These are phyloP conservation scores for Cirrhinus molitorella DNA, from an alignment of 2,797 vertebrate species.

Conservation along the genomic window DNA sequence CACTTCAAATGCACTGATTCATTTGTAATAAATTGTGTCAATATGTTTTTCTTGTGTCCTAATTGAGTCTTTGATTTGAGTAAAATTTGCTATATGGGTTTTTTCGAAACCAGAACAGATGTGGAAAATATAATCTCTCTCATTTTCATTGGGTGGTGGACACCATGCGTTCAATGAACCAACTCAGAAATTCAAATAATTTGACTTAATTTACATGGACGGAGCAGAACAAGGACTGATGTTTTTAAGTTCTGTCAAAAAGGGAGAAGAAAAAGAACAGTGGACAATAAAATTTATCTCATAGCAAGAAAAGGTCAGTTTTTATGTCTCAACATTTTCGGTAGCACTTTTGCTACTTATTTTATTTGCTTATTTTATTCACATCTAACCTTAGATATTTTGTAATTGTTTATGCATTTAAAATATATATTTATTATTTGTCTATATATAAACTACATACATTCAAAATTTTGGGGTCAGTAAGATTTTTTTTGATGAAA, in stretches of 20 bases:
- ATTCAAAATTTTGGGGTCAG: background rate
- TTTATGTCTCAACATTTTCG: background rate
- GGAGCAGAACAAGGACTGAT: background rate
- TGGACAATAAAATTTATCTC: background rate
- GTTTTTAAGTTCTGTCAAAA: background rate
- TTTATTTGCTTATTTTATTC: background rate
- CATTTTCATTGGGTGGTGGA: slow-evolving; percentile 37
- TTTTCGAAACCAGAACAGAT: slow-evolving; percentile 17
- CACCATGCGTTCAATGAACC: slow-evolving; percentile 14
- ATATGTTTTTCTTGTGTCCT: background rate
- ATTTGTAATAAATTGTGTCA: slow-evolving; percentile 35
- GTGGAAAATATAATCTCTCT: background rate
- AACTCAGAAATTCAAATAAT: slow-evolving; percentile 47
- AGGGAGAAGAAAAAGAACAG: background rate
- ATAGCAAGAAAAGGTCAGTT: slow-evolving; percentile 39
- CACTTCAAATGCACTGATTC: slow-evolving; percentile 33
- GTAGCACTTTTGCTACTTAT: background rate
- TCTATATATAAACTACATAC: background rate
- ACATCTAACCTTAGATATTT: background rate
- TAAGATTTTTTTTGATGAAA: background rate
- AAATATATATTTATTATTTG: background rate
- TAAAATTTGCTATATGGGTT: slow-evolving; percentile 42
- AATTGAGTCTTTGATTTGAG: slow-evolving; percentile 29
- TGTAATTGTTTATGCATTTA: background rate
- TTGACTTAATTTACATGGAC: slow-evolving; percentile 26